A percentile compares a stretch with the other conserved stretches of the same genome.
Conservation (phyloP, 2,113 vertebrate genomes). For the Etheostoma spectabile region DNA sequence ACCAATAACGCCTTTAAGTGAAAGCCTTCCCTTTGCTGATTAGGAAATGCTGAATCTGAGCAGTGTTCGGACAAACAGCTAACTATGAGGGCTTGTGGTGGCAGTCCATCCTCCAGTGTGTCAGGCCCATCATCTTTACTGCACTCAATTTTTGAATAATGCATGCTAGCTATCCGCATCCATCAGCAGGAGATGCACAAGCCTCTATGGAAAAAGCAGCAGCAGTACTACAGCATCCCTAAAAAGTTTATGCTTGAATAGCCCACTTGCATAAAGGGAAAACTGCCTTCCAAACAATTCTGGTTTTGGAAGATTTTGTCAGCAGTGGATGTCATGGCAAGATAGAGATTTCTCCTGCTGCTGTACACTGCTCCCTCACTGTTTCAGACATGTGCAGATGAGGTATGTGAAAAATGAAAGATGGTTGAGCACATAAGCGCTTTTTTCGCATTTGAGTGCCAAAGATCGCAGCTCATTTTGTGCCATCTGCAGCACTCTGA, state of each 20-base stretch:
- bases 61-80: conserved; percentile 24
- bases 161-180: conserved; percentile 67
- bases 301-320: conserved; percentile 37
- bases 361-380: not conserved
- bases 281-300: not conserved
- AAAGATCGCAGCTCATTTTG: conserved; percentile 47
- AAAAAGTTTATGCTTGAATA: conserved; percentile 26
- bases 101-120: conserved; percentile 49
- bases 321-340: conserved; percentile 24
- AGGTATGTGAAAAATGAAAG: conserved; percentile 46
- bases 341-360: conserved; percentile 18
- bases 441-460: conserved; percentile 39
- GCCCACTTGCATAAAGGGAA: conserved; percentile 19
- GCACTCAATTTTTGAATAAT: conserved; percentile 77
- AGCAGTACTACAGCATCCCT: conserved; percentile 1
- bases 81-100: conserved; percentile 18
- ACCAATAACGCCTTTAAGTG: not conserved
- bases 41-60: conserved; percentile 1
- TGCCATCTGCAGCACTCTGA: conserved; percentile 41
- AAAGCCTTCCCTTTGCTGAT: conserved; percentile 26
- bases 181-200: conserved; percentile 68
- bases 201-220: conserved; percentile 54
- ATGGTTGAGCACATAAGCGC: conserved; percentile 21
- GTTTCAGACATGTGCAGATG: conserved; percentile 16
- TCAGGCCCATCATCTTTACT: conserved; percentile 66